Base-by-base conservation (phyloP, 2,888 invertebrate genomes). In the Ryuthela nishihirai region DNA sequence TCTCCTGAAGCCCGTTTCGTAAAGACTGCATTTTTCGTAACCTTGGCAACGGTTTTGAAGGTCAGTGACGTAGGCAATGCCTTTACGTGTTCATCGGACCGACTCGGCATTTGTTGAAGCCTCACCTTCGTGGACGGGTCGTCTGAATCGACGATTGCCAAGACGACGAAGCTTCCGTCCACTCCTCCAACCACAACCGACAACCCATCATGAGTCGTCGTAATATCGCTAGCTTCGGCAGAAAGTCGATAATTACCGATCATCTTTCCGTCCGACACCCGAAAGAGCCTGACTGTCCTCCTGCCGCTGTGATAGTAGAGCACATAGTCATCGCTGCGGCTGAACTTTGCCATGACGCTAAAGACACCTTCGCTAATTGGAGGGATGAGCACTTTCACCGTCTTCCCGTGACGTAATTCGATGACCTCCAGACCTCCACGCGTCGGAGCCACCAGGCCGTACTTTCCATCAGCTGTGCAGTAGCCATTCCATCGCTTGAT, bases 281-380 rank as follows among this genome's bases (percentile, higher is more conserved):
- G 86, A 74, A 97, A 97, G 0, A 97, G 87, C 58, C 97, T 80
- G 49, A 98, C 80, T 0, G 97, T 97, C 75, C 94, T 91, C 69
- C 88, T 83, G 0, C 97, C 97, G 66, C 93, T 90, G 72, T 98
- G 97, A 71, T 98, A 98, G 72, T 98, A 98, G 44, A 97, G 82
- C 2, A 97, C 97, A 69, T 98, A 95, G 69, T 91, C 86, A 68
- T 97, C 93, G 2, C 87, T 91, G 64, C 88, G 86, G 55, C 92
- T 95, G 74, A 98, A 98, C 78, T 88, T 84, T 58, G 92, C 90
- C 65, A 93, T 91, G 18, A 97, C 92, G 2, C 90, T 92, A 74
- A 97, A 97, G 0, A 98, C 97, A 0, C 98, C 98, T 74, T 98
- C 97, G 0, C 97, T 95, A 0, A 97, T 74, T 53, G 73, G 71